These are phyloP conservation scores for Steatornis caripensis DNA, from an alignment of 2,113 vertebrate species.

Conservation along the genomic window DNA sequence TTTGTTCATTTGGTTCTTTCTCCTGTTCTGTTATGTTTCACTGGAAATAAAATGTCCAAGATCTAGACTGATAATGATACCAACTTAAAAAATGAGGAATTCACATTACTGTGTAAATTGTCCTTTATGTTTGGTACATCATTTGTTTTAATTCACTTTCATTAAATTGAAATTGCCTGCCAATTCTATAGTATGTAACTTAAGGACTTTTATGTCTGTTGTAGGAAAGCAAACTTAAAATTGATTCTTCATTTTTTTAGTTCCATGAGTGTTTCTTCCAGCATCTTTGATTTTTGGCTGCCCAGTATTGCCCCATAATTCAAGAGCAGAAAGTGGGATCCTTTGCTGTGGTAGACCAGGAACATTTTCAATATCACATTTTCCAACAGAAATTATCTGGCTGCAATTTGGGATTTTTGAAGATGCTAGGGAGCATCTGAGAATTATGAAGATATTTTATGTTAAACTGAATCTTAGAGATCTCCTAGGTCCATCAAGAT, in stretches of 20 bases:
- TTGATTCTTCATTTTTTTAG: neutral
- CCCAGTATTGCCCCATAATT: neutral
- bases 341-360: neutral
- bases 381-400: neutral
- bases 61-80: neutral
- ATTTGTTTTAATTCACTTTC: neutral
- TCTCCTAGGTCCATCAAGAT: neutral
- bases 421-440: neutral
- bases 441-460: neutral
- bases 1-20: neutral
- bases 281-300: neutral
- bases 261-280: neutral
- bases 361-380: neutral
- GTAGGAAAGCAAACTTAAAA: neutral
- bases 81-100: neutral
- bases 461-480: neutral
- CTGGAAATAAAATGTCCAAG: neutral
- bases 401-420: neutral
- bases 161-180: neutral
- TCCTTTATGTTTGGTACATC: neutral
- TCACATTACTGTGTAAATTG: neutral
- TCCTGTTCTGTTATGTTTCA: neutral
- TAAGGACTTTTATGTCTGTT: neutral
- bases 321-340: neutral
- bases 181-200: neutral